A percentile compares a stretch with the other conserved stretches of the same genome.
These are phyloP conservation scores for Telmatherina bonti DNA, from an alignment of 2,797 vertebrate species.

Conservation along the genomic window DNA sequence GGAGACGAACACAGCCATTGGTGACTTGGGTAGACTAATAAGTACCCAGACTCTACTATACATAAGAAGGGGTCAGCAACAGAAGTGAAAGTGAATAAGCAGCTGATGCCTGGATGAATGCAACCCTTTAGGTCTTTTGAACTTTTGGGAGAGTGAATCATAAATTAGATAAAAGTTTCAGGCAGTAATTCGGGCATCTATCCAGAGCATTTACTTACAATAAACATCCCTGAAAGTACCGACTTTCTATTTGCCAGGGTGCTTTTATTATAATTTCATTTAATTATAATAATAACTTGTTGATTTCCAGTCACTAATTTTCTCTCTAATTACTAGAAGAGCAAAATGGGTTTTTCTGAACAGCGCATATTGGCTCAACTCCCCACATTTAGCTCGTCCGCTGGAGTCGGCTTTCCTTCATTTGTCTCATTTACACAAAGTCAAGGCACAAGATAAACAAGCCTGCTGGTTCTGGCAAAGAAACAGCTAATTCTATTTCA, in stretches of 20 bases:
- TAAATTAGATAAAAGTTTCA: constrained; percentile 13
- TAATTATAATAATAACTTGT: constrained; percentile 43
- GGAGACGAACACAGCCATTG: constrained; percentile 4
- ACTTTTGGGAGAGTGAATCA: constrained; percentile 17
- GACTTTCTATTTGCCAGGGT: constrained; percentile 41
- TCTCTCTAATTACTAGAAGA: constrained; percentile 60
- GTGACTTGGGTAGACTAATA: constrained; percentile 40
- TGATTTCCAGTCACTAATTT: constrained; percentile 65
- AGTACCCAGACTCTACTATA: constrained; percentile 2
- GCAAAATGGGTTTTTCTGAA: constrained; percentile 53
- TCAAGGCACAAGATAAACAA: constrained; percentile 57
- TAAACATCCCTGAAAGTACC: constrained; percentile 27
- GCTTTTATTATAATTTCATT: constrained; percentile 35
- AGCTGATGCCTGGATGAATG: constrained; percentile 8
- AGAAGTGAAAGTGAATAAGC: constrained; percentile 10
- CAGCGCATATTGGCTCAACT: constrained; percentile 48
- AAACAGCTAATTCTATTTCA: constrained; percentile 43
- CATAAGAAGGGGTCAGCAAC: constrained; percentile 10
- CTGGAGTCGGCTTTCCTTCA: constrained; percentile 47
- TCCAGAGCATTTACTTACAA: constrained; percentile 29
- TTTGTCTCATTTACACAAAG: constrained; percentile 68
- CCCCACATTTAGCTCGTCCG: constrained; percentile 46
- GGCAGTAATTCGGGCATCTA: constrained; percentile 40
- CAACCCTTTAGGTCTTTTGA: neutral
- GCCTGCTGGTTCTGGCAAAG: constrained; percentile 30